These are phyloP conservation scores for Heliconius ethilla DNA, from an alignment of 2,888 invertebrate genomes.

Conservation along the genomic window DNA sequence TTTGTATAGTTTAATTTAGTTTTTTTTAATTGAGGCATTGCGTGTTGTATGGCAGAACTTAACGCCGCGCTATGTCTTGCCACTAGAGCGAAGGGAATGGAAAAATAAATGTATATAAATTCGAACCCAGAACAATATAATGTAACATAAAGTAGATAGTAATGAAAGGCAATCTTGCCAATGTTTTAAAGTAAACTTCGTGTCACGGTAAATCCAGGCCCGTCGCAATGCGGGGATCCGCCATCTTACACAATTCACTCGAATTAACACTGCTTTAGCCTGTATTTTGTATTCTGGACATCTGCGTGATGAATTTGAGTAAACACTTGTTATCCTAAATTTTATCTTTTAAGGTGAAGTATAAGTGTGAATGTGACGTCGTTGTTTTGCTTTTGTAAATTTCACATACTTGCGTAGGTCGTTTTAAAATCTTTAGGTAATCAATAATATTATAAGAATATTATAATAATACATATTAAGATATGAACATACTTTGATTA, in stretches of 20 bases:
- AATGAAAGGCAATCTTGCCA: slow-evolving; percentile 32
- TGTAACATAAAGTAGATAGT: slow-evolving; percentile 19
- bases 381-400: not conserved
- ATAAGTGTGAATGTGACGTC: not conserved
- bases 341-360: slow-evolving; percentile 4
- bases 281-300: slow-evolving; percentile 33
- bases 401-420: no score
- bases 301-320: slow-evolving; percentile 34
- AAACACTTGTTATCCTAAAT: slow-evolving; percentile 19
- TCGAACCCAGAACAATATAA: no score
- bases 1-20: not conserved
- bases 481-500: no score
- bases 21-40: not conserved
- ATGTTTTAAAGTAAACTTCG: slow-evolving; percentile 40
- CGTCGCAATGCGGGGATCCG: slow-evolving; percentile 43
- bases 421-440: no score
- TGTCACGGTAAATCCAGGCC: slow-evolving; percentile 38
- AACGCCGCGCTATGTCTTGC: no score
- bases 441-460: no score
- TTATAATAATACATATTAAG: no score
- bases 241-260: slow-evolving; percentile 38
- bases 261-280: slow-evolving; percentile 40
- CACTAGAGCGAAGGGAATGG: no score
- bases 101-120: no score
- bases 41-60: not conserved